phyloP scores from a whole-genome alignment of 2,113 vertebrate species.

The Hydrolagus affinis region DNA sequence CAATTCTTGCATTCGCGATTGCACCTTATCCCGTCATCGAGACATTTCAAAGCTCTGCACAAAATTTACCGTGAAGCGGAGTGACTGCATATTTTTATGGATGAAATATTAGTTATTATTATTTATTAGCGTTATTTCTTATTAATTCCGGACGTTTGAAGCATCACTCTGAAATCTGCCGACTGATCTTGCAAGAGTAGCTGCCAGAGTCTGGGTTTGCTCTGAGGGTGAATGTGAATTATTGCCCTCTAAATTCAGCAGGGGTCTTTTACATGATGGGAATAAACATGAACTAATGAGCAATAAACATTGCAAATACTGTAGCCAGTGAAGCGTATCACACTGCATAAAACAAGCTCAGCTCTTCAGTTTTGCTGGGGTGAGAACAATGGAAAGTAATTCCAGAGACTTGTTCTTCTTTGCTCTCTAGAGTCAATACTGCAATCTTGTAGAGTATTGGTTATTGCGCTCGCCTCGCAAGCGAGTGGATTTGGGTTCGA shows the following conservation, averaged over 20 bases:
- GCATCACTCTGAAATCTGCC: neutral
- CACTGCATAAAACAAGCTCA: neutral
- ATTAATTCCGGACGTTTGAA: neutral
- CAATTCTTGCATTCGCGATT: too few species aligned
- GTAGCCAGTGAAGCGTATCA: neutral
- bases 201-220: neutral
- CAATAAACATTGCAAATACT: conserved; percentile 11
- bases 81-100: too few species aligned
- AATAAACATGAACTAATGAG: neutral
- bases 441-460: too few species aligned
- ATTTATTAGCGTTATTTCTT: conserved; percentile 1
- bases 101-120: neutral
- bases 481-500: too few species aligned
- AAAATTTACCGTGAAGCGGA: too few species aligned
- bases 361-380: conserved; percentile 6
- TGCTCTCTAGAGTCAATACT: neutral
- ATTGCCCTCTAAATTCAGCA: neutral
- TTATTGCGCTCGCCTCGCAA: too few species aligned
- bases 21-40: too few species aligned
- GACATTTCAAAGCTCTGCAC: too few species aligned
- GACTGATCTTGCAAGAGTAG: neutral
- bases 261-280: neutral
- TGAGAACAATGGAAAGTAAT: neutral
- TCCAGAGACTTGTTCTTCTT: too few species aligned
- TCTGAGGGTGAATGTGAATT: neutral